Percentiles rank a stretch among this genome's conserved stretches.
Conservation (phyloP, 2,888 invertebrate species). For the Cremastinae sp. region DNA sequence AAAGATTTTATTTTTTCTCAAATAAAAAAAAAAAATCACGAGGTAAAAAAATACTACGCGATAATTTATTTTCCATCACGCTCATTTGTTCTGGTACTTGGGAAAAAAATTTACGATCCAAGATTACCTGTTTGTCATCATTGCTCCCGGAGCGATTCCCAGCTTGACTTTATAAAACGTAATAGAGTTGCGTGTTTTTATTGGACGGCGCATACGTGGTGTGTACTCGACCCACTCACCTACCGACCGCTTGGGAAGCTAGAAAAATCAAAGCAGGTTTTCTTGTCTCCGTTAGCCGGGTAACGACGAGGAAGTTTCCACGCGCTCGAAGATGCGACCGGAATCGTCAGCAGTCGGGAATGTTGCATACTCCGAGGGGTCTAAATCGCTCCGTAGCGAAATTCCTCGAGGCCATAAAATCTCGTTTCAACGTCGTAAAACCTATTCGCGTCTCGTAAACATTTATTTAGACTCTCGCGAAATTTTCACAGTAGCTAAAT, state of each 20-base stretch:
- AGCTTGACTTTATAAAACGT: not conserved
- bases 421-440: not conserved
- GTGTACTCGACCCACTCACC: constrained; percentile 56
- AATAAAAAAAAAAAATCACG: too few relatives aligned
- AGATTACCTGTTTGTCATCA: not conserved
- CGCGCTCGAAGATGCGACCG: constrained; percentile 25
- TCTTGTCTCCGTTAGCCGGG: constrained; percentile 31
- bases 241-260: constrained; percentile 37
- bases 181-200: constrained; percentile 23
- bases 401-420: too few relatives aligned
- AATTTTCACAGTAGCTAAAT: constrained; percentile 27
- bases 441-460: not conserved
- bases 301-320: constrained; percentile 20
- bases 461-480: constrained; percentile 11
- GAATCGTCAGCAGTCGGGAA: constrained; percentile 30
- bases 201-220: constrained; percentile 39
- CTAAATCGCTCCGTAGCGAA: not conserved
- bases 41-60: too few relatives aligned
- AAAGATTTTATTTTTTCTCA: too few relatives aligned
- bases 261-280: constrained; percentile 47
- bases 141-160: not conserved
- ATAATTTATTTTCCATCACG: too few relatives aligned
- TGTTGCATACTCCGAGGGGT: constrained; percentile 42
- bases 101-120: not conserved
- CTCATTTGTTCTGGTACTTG: too few relatives aligned